Evolutionary conservation across 2,113 vertebrate species (phyloP).

Genomic region (Amphiprion ocellaris): DNA sequence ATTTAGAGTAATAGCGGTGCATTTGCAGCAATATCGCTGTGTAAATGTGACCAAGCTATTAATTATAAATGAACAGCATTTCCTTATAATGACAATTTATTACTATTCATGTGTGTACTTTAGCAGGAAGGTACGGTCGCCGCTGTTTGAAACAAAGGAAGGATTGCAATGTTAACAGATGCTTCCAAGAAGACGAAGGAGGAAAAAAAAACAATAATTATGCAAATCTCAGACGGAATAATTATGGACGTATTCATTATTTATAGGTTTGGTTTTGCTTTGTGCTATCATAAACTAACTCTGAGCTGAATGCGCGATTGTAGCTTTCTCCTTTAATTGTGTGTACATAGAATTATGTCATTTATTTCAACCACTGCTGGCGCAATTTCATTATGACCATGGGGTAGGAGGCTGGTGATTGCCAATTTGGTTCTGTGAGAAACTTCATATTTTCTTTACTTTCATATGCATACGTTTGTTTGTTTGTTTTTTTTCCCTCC

Average conservation of each 20-base stretch:
- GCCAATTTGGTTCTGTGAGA: slow-evolving; percentile 83
- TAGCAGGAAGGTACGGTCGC: slow-evolving; percentile 67
- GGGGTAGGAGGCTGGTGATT: slow-evolving; percentile 80
- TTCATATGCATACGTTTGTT: slow-evolving; percentile 83
- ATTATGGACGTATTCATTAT: slow-evolving; percentile 87
- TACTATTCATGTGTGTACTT: slow-evolving; percentile 70
- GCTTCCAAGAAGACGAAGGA: slow-evolving; percentile 68
- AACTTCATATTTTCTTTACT: slow-evolving; percentile 83
- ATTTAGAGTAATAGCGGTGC: slow-evolving; percentile 68
- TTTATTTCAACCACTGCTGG: slow-evolving; percentile 84
- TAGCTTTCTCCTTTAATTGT: slow-evolving; percentile 85
- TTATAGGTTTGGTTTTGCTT: slow-evolving; percentile 84
- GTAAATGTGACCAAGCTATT: slow-evolving; percentile 74
- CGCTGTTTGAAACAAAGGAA: slow-evolving; percentile 70
- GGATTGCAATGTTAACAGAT: slow-evolving; percentile 81
- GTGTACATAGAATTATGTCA: slow-evolving; percentile 84
- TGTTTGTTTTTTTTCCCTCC: slow-evolving; percentile 35
- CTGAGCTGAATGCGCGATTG: slow-evolving; percentile 82
- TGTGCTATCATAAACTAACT: slow-evolving; percentile 83
- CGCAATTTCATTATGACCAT: slow-evolving; percentile 84
- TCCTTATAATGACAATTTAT: slow-evolving; percentile 76
- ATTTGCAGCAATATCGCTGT: slow-evolving; percentile 69
- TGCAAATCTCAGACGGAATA: slow-evolving; percentile 86
- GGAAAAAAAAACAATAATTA: slow-evolving; percentile 83
- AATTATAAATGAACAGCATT: slow-evolving; percentile 80